phyloP scores from a whole-genome alignment of 2,113 vertebrate genomes.

The Lophius piscatorius region DNA sequence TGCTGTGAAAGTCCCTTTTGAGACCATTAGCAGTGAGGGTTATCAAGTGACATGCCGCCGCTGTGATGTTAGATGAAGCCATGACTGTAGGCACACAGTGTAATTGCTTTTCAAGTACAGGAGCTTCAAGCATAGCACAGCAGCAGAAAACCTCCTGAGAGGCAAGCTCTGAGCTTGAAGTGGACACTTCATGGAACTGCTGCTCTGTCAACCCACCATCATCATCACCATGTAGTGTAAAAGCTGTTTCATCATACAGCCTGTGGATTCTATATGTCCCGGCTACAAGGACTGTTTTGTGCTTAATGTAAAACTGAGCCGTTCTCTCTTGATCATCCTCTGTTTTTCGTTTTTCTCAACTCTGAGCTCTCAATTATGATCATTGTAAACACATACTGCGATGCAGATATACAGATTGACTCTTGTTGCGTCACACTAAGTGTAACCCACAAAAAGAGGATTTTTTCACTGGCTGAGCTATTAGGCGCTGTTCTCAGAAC shows the following conservation, averaged over 20 bases:
- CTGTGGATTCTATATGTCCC: conserved; percentile 14
- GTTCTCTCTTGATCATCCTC: conserved; percentile 7
- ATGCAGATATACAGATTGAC: not conserved
- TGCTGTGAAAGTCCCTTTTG: conserved; percentile 6
- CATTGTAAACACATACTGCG: too few species aligned
- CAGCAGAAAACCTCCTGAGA: conserved; percentile 32
- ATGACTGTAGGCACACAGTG: conserved; percentile 9
- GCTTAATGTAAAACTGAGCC: conserved; percentile 6
- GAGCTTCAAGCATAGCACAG: conserved; percentile 39
- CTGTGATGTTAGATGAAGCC: conserved; percentile 17
- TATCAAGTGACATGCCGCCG: conserved; percentile 19
- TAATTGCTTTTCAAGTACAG: conserved; percentile 40
- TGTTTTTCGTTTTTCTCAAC: too few species aligned
- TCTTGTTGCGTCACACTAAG: not conserved
- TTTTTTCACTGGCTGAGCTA: not conserved
- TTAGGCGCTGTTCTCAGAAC: too few species aligned
- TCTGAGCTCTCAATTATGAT: too few species aligned
- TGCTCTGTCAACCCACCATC: conserved; percentile 9
- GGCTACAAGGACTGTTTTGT: conserved; percentile 3
- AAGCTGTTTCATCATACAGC: conserved; percentile 21
- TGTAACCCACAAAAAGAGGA: not conserved
- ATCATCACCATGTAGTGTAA: not conserved
- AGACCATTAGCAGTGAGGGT: conserved; percentile 24
- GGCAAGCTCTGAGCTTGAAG: conserved; percentile 29
- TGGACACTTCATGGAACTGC: conserved; percentile 22